Conservation (phyloP, 2,113 vertebrate genomes). For the Sakesphorus luctuosus region DNA sequence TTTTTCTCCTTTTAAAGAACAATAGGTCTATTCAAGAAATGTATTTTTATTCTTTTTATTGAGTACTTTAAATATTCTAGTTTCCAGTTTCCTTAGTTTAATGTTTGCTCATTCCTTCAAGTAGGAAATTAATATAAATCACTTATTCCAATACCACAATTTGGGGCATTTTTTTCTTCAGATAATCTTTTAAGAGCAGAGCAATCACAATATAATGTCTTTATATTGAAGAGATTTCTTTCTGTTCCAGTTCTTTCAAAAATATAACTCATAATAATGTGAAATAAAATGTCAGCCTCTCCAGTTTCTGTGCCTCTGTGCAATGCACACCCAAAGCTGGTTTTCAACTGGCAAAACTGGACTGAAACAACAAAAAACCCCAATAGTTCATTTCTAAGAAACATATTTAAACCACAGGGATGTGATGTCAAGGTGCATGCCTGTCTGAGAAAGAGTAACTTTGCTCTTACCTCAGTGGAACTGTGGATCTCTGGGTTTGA, state of each 20-base stretch:
- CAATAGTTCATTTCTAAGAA: neutral
- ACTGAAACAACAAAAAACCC: neutral
- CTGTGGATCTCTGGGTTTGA: neutral
- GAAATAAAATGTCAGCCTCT: neutral
- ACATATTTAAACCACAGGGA: neutral
- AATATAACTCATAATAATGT: neutral
- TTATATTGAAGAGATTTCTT: constrained; percentile 20
- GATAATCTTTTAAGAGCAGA: constrained; percentile 20
- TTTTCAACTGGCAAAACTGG: neutral
- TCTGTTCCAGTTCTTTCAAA: neutral
- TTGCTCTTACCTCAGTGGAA: neutral
- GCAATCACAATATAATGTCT: neutral
- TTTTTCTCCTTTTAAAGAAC: constrained; percentile 17
- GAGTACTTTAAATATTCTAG: neutral
- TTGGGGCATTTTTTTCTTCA: neutral
- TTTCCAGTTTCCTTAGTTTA: constrained; percentile 38
- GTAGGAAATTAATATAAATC: constrained; percentile 41
- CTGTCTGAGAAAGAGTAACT: neutral
- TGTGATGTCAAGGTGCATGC: neutral
- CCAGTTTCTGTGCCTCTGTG: neutral
- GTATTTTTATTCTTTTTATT: neutral
- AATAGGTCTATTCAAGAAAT: constrained; percentile 42
- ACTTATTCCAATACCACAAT: neutral
- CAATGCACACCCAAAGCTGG: neutral
- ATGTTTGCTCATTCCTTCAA: neutral